These are phyloP conservation scores for Macrobrachium nipponense DNA, from an alignment of 1,140 invertebrate species.

Conservation along the genomic window DNA sequence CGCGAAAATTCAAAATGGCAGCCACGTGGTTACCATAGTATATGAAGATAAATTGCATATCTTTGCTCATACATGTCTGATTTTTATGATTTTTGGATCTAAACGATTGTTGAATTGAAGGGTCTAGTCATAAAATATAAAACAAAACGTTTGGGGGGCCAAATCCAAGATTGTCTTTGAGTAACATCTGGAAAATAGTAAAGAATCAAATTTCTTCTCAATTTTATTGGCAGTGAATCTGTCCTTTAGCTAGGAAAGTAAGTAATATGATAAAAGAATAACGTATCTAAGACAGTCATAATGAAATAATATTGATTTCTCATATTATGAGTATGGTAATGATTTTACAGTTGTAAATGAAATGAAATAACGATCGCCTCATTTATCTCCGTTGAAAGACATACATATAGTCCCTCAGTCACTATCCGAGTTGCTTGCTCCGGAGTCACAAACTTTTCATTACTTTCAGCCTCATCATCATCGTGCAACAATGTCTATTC, in stretches of 20 bases:
- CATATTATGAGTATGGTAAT: background rate
- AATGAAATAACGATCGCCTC: background rate
- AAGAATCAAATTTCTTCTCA: too few species aligned
- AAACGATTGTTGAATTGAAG: too few species aligned
- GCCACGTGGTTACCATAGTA: background rate
- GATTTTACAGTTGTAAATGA: background rate
- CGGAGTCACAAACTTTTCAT: conserved; percentile 19
- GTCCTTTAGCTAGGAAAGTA: too few species aligned
- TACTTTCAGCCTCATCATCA: background rate
- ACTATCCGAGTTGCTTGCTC: conserved; percentile 20
- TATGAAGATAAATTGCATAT: background rate
- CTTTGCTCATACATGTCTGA: background rate
- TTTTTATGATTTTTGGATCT: background rate
- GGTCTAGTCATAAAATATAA: too few species aligned
- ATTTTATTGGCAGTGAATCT: too few species aligned
- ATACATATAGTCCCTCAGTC: conserved; percentile 7
- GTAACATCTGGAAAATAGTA: too few species aligned
- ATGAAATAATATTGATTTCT: conserved; percentile 3
- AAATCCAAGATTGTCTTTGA: too few species aligned
- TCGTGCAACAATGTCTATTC: conserved; percentile 3
- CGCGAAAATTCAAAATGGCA: background rate
- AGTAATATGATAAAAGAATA: too few species aligned
- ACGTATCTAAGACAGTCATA: too few species aligned
- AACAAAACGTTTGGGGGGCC: too few species aligned
- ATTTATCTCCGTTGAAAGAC: background rate